These are phyloP conservation scores for Cebidichthys violaceus DNA, from an alignment of 2,113 vertebrate genomes.

Conservation along the genomic window DNA sequence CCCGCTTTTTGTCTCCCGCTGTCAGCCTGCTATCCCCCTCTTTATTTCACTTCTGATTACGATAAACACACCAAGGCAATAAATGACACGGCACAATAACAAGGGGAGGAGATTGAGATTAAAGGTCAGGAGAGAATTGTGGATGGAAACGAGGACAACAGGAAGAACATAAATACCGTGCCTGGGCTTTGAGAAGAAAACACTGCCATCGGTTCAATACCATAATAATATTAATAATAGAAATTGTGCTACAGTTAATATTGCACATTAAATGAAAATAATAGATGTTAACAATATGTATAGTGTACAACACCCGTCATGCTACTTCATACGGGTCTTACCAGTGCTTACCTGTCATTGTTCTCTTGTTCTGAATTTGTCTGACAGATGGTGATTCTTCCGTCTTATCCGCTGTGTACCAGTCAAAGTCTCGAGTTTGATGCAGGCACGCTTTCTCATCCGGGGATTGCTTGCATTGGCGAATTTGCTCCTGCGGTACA, in stretches of 20 bases:
- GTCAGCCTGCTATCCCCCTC: neutral
- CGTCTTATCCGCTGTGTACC: conserved; percentile 2
- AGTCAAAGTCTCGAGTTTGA: conserved; percentile 11
- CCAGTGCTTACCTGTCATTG: conserved; percentile 3
- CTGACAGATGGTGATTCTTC: conserved; percentile 10
- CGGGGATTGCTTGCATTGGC: neutral
- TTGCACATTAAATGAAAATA: neutral
- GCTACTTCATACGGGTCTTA: neutral
- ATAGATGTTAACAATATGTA: neutral
- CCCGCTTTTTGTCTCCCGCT: neutral
- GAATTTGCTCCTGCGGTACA: neutral
- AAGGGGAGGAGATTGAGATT: conserved; percentile 17
- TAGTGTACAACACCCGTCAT: neutral
- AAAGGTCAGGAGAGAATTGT: conserved; percentile 32
- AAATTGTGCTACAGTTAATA: neutral
- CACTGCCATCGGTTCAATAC: neutral
- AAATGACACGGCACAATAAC: conserved; percentile 26
- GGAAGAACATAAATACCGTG: neutral
- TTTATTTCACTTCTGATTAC: conserved; percentile 42
- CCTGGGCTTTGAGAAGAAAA: conserved; percentile 5
- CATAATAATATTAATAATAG: neutral
- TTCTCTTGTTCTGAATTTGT: conserved; percentile 29
- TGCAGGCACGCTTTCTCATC: neutral
- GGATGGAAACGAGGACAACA: conserved; percentile 28
- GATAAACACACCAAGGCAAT: conserved; percentile 34